These are phyloP conservation scores for Porites divaricata DNA, from an alignment of 92 coral and sea anemone genomes.

Conservation along the genomic window DNA sequence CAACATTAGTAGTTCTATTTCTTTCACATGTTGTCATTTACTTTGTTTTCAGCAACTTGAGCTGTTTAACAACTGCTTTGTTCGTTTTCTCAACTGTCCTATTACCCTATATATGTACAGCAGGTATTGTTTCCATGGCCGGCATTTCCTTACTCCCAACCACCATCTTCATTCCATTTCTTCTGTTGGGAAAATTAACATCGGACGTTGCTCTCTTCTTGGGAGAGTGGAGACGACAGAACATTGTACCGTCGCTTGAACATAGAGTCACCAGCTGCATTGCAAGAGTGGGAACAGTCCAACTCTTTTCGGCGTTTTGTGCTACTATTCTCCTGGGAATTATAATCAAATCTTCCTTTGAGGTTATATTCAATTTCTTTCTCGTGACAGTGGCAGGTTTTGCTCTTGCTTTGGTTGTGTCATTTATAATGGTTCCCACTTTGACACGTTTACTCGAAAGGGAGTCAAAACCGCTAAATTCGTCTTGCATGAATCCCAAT, in stretches of 20 bases:
- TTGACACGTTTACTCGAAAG: neutral
- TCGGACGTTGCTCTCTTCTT: conserved; percentile 38
- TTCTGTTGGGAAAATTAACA: conserved; percentile 42
- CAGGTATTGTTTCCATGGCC: conserved; percentile 32
- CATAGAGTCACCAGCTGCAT: conserved; percentile 33
- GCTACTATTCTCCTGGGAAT: conserved; percentile 32
- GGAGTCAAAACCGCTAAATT: neutral
- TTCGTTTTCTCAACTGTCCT: neutral
- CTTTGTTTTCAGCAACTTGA: neutral
- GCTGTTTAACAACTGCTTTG: neutral
- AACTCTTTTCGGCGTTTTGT: conserved; percentile 27
- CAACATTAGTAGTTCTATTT: neutral
- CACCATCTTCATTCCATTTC: conserved; percentile 41
- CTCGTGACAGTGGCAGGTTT: conserved; percentile 20
- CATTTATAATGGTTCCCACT: neutral
- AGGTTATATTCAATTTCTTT: conserved; percentile 38
- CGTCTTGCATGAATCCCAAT: neutral
- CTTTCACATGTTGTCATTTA: neutral
- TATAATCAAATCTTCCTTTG: conserved; percentile 55
- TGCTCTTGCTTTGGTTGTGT: neutral
- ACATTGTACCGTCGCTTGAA: conserved; percentile 31
- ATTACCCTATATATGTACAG: conserved; percentile 15
- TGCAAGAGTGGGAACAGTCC: conserved; percentile 44
- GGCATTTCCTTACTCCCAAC: conserved; percentile 27
- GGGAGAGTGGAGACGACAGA: conserved; percentile 29